A percentile compares a stretch with the other conserved stretches of the same genome.
Conservation (phyloP, 2,888 invertebrate genomes). For the Oxycera nigricornis region DNA sequence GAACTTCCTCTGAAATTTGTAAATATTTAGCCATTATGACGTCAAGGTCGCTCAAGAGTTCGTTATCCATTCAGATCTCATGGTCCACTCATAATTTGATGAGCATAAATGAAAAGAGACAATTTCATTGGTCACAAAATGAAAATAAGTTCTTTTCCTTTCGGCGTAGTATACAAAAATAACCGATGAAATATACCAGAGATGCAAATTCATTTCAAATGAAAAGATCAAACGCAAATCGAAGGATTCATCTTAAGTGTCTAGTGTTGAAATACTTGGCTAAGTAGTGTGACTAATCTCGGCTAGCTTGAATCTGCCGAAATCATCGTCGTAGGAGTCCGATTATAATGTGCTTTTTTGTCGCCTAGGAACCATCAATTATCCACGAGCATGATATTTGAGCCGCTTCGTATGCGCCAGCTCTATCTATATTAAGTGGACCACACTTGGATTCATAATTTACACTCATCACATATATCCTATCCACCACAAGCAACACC, state of each 20-base stretch:
- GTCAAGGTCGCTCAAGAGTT: too few species aligned
- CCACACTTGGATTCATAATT: slow-evolving; percentile 9
- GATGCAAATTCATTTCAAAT: neutral
- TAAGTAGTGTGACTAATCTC: slow-evolving; percentile 34
- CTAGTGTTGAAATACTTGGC: slow-evolving; percentile 10
- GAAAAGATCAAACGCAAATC: slow-evolving; percentile 1
- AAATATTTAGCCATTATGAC: too few species aligned
- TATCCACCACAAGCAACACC: slow-evolving; percentile 2
- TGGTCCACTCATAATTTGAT: too few species aligned
- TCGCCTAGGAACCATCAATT: slow-evolving; percentile 21
- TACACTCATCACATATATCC: neutral
- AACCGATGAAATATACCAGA: neutral
- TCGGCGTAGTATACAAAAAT: too few species aligned
- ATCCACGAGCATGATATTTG: slow-evolving; percentile 9
- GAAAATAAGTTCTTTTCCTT: too few species aligned
- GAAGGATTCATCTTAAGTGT: neutral
- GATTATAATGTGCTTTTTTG: neutral
- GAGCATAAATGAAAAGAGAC: too few species aligned
- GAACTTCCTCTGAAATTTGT: too few species aligned
- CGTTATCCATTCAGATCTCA: too few species aligned
- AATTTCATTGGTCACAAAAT: too few species aligned
- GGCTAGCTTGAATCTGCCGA: slow-evolving; percentile 10
- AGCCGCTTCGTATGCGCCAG: slow-evolving; percentile 20
- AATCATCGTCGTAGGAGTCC: slow-evolving; percentile 3
- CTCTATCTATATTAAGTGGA: slow-evolving; percentile 4